Evolutionary conservation across 2,888 invertebrate genomes (phyloP).

Genomic region (Spatulosminthurus flaviceps): DNA sequence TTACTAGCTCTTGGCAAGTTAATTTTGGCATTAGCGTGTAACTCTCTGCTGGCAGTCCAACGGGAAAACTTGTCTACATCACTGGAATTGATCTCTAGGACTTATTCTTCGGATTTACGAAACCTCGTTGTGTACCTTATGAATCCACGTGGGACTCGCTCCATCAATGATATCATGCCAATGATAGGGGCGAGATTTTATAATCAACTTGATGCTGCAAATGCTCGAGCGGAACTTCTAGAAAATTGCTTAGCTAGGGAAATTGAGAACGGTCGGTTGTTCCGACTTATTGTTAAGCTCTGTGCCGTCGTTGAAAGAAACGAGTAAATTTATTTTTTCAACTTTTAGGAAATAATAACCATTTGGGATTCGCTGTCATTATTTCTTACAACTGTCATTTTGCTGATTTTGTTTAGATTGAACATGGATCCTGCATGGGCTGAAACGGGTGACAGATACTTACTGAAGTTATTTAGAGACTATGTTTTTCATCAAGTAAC

Average conservation of each 20-base stretch:
- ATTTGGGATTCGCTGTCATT: neutral
- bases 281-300: conserved; percentile 89
- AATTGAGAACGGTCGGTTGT: conserved; percentile 92
- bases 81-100: conserved; percentile 86
- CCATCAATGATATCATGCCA: conserved; percentile 96
- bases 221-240: conserved; percentile 85
- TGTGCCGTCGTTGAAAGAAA: conserved; percentile 95
- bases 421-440: conserved; percentile 95
- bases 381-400: conserved; percentile 16
- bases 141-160: conserved; percentile 69
- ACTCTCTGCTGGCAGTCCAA: conserved; percentile 86
- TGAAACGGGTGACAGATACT: conserved; percentile 97
- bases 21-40: conserved; percentile 91
- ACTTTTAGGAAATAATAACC: neutral
- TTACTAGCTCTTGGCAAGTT: conserved; percentile 89
- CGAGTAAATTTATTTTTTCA: conserved; percentile 74
- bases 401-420: conserved; percentile 71
- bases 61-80: conserved; percentile 87
- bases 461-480: conserved; percentile 97
- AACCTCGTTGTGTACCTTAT: conserved; percentile 84
- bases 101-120: conserved; percentile 92
- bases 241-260: conserved; percentile 92
- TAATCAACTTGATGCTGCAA: conserved; percentile 90
- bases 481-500: conserved; percentile 96
- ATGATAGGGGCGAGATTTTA: conserved; percentile 99